phyloP scores from a whole-genome alignment of 2,797 vertebrate species.

The Argentina silus region DNA sequence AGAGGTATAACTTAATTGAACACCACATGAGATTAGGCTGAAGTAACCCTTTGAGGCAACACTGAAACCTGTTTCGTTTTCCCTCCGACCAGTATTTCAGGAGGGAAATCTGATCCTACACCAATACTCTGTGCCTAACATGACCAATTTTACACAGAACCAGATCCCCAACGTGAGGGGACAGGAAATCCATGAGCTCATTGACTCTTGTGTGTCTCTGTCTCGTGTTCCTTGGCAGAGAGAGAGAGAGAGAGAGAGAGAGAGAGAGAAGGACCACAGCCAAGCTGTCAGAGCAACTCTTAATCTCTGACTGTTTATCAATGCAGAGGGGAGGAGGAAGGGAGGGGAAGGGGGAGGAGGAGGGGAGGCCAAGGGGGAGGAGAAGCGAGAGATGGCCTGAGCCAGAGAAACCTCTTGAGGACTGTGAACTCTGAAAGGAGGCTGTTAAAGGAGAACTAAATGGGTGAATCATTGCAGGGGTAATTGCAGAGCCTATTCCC shows the following conservation, averaged over 20 bases:
- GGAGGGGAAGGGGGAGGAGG: neutral
- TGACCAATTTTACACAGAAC: conserved; percentile 47
- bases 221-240: conserved; percentile 53
- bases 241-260: conserved; percentile 23
- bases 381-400: neutral
- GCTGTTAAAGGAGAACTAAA: conserved; percentile 18
- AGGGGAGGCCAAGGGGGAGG: neutral
- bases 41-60: neutral
- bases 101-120: conserved; percentile 12
- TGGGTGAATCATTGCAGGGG: conserved; percentile 17
- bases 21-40: too few relatives aligned
- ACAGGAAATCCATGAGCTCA: conserved; percentile 52
- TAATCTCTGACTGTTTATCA: conserved; percentile 4
- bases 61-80: neutral
- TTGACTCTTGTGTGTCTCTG: conserved; percentile 26
- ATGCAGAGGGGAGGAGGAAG: neutral
- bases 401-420: neutral
- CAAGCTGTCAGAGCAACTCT: conserved; percentile 3
- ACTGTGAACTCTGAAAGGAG: conserved; percentile 8
- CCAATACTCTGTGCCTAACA: conserved; percentile 44
- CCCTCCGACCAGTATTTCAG: neutral
- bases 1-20: conserved; percentile 5
- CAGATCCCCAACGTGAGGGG: conserved; percentile 26
- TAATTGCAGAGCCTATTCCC: conserved; percentile 14
- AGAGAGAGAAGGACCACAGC: neutral